phyloP scores from a whole-genome alignment of 2,888 invertebrate genomes.

The Endomychus coccineus region DNA sequence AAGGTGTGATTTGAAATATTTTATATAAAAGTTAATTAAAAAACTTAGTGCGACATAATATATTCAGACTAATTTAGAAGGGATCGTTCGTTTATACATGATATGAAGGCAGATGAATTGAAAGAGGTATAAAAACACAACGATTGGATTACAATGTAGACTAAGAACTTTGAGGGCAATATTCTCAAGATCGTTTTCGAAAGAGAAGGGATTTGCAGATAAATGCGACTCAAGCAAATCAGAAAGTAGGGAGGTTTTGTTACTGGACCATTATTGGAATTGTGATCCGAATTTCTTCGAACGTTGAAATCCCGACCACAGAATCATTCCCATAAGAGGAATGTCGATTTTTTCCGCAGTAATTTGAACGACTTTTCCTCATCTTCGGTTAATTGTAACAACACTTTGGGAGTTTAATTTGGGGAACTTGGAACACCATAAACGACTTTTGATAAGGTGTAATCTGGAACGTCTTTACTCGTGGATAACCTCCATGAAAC shows the following conservation, averaged over 20 bases:
- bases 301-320: too few relatives aligned
- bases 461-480: not conserved
- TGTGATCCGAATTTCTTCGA: not conserved
- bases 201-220: not conserved
- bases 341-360: not conserved
- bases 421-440: slow-evolving; percentile 1
- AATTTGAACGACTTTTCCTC: not conserved
- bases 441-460: not conserved
- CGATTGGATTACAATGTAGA: not conserved
- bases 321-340: slow-evolving; percentile 2
- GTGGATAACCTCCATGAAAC: slow-evolving; percentile 1
- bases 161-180: not conserved
- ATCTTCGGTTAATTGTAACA: not conserved
- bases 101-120: too few relatives aligned
- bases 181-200: slow-evolving; percentile 1
- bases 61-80: not conserved
- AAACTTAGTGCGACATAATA: slow-evolving; percentile 4
- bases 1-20: not conserved
- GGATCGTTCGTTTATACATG: not conserved
- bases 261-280: slow-evolving; percentile 4
- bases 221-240: slow-evolving; percentile 3
- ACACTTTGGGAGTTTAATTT: not conserved
- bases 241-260: not conserved
- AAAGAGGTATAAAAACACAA: not conserved
- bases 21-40: not conserved